phyloP scores from a whole-genome alignment of 2,113 vertebrate genomes.

The Ammospiza caudacuta region DNA sequence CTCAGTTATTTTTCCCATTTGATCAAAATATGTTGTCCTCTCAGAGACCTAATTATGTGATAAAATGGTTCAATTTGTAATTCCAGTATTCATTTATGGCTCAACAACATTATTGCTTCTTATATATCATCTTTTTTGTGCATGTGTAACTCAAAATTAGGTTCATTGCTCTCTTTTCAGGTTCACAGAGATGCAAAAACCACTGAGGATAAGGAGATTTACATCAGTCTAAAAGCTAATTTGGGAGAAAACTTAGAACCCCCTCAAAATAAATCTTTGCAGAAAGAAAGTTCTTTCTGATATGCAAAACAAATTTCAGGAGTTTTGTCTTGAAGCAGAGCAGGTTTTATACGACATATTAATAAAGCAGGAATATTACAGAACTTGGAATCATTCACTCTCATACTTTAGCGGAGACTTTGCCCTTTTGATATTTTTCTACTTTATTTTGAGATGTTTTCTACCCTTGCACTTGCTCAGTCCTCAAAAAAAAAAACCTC shows the following conservation, averaged over 20 bases:
- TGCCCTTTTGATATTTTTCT: background rate
- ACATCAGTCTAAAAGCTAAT: background rate
- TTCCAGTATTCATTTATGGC: background rate
- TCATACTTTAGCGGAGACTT: background rate
- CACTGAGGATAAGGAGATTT: background rate
- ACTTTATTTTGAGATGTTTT: background rate
- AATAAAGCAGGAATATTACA: background rate
- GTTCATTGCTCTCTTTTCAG: background rate
- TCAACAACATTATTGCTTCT: background rate
- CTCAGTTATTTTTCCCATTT: background rate
- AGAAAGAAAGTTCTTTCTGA: background rate
- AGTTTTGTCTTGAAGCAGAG: background rate
- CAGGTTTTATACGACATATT: background rate
- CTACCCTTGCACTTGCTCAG: background rate
- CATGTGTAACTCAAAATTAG: background rate
- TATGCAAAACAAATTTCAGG: background rate
- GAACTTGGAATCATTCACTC: background rate
- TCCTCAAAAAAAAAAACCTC: background rate
- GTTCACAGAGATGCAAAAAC: background rate
- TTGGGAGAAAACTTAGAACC: background rate
- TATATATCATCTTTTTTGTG: background rate
- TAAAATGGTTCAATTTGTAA: background rate
- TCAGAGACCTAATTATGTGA: background rate
- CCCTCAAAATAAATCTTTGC: background rate
- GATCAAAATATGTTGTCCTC: background rate